Base-by-base conservation (phyloP, 2,113 vertebrate genomes). In the Ptilonorhynchus violaceus region DNA sequence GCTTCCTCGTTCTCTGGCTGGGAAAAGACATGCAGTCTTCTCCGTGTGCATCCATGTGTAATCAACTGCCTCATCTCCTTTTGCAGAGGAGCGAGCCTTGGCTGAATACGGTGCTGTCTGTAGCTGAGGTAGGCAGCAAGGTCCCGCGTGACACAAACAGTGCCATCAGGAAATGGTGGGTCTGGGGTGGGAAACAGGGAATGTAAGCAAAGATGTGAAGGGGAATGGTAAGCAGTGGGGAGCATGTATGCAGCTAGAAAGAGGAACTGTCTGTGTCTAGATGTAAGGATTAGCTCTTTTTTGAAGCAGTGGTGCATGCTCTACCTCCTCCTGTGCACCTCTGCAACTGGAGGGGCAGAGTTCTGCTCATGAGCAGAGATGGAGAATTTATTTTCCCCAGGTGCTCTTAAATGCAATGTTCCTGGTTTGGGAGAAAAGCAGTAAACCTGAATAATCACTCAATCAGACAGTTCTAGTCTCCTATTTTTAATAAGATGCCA, bases 31-130 rank as follows among this genome's bases (percentile, higher is more conserved):
- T 14, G 19, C 5, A 7, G 27, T 19, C 35, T 66, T 37, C 23
- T 17, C 50, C 33, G 17, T 44, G 21, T 69, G 33, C 28, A 5
- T 39, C 28, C 27, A 6, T 8, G 19, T 60, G 39, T 85, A 73
- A 94, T 6, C 0, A 3, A 12, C 10, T 91, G 53, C 24, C 27
- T 92, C 15, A 4, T 69, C 93, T 93, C 37, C 21, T 78, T 88
- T 85, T 82, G 76, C 92, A 97, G 96, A 97, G 60, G 96, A 97
- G 76, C 39, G 1, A 87, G 96, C 93, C 77, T 64, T 93, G 76
- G 76, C 80, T 75, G 92, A 87, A 56, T 97, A 97, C 53, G 49
- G 18, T 6, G 76, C 95, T 66, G 86, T 28, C 60, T 97, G 96
- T 24, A 97, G 88, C 2, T 96, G 96, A 96, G 96, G 95, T 96